These are phyloP conservation scores for Sialis fuliginosa DNA, from an alignment of 2,888 invertebrate genomes.

Conservation along the genomic window DNA sequence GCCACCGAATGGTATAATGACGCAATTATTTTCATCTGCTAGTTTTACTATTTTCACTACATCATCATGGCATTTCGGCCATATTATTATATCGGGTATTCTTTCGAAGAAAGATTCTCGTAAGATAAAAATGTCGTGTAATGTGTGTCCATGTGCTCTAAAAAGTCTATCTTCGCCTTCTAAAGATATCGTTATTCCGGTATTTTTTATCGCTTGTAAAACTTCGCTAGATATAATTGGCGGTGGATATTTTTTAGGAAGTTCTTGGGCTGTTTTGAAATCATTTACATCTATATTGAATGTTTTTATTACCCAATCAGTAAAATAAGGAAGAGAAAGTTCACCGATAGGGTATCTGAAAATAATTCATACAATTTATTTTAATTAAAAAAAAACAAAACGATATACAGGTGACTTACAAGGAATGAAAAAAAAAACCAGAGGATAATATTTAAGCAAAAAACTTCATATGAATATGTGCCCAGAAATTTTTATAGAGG, in stretches of 20 bases:
- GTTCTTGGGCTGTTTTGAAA: conserved; percentile 27
- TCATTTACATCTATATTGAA: conserved; percentile 45
- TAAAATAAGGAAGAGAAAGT: conserved; percentile 55
- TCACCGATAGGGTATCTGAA: conserved; percentile 64
- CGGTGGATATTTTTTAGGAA: conserved; percentile 45
- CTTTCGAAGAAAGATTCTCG: conserved; percentile 56
- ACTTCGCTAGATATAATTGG: conserved; percentile 44
- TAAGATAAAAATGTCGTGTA: conserved; percentile 72
- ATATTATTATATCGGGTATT: conserved; percentile 85
- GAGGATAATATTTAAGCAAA: too few species aligned
- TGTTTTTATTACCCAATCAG: conserved; percentile 58
- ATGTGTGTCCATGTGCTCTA: conserved; percentile 82
- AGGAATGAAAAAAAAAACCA: too few species aligned
- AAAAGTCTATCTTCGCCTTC: conserved; percentile 73
- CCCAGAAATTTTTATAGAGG: too few species aligned
- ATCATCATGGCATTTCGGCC: conserved; percentile 79
- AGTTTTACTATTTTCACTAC: conserved; percentile 62
- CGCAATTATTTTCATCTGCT: conserved; percentile 57
- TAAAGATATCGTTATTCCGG: conserved; percentile 40
- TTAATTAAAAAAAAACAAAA: too few species aligned
- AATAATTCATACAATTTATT: conserved; percentile 8
- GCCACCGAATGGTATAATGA: conserved; percentile 86
- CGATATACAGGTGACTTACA: too few species aligned
- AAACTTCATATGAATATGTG: too few species aligned
- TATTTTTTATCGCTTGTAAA: conserved; percentile 33